Percentiles rank a stretch among this genome's conserved stretches.
These are phyloP conservation scores for Ctenochaetus hawaiiensis DNA, from an alignment of 2,797 vertebrate genomes.

Conservation along the genomic window DNA sequence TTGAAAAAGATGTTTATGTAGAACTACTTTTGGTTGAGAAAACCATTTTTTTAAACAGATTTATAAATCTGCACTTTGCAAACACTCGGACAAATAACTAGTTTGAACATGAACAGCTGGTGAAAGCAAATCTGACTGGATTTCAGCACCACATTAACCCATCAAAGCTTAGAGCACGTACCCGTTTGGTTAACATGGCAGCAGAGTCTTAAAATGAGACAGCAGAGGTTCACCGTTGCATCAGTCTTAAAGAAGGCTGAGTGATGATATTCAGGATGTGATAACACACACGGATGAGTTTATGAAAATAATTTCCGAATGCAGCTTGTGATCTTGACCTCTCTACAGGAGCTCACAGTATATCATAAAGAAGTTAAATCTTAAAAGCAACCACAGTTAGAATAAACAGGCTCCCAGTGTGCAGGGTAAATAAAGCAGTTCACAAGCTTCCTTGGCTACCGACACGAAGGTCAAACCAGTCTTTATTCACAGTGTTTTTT, in stretches of 20 bases:
- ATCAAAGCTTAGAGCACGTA: too few species aligned
- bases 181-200: background rate
- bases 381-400: slow-evolving; percentile 4
- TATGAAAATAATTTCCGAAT: slow-evolving; percentile 6
- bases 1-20: too few species aligned
- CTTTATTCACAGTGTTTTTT: slow-evolving; percentile 44
- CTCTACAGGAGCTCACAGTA: slow-evolving; percentile 10
- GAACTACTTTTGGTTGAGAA: background rate
- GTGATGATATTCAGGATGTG: background rate
- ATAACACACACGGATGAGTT: background rate
- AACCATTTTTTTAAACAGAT: background rate
- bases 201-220: background rate
- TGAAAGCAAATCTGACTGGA: background rate
- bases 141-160: background rate
- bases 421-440: slow-evolving; percentile 38
- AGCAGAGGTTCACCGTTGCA: background rate
- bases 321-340: slow-evolving; percentile 20
- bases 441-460: slow-evolving; percentile 9
- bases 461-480: slow-evolving; percentile 30
- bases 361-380: slow-evolving; percentile 16
- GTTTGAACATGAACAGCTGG: background rate
- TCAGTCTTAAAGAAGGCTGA: slow-evolving; percentile 6
- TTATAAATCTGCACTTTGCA: background rate
- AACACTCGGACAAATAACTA: background rate
- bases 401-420: slow-evolving; percentile 12